phyloP scores from a whole-genome alignment of 2,888 invertebrate species.

The Rhagophthalmus giganteus region DNA sequence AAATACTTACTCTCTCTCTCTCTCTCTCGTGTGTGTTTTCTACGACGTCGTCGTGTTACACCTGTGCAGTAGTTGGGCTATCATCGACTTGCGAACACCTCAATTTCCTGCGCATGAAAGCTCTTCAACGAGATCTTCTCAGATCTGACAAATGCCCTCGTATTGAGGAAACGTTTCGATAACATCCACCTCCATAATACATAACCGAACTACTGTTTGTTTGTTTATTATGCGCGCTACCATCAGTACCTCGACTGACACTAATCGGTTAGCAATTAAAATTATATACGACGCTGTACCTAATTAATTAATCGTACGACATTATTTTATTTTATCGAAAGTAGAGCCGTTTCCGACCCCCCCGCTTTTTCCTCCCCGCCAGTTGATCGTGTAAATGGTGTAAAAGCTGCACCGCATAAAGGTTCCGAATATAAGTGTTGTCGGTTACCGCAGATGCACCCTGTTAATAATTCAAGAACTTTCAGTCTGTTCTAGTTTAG shows the following conservation, averaged over 20 bases:
- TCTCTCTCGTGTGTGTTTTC: too few relatives aligned
- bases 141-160: constrained; percentile 11
- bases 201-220: too few relatives aligned
- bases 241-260: too few relatives aligned
- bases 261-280: too few relatives aligned
- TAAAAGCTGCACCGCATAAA: background rate
- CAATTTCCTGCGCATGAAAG: constrained; percentile 15
- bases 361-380: too few relatives aligned
- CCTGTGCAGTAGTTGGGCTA: constrained; percentile 5
- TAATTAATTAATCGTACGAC: too few relatives aligned
- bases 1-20: too few relatives aligned
- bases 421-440: constrained; percentile 13
- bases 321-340: too few relatives aligned
- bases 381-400: too few relatives aligned
- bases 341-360: too few relatives aligned
- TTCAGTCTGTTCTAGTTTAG: constrained; percentile 19
- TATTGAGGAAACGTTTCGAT: constrained; percentile 5
- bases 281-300: too few relatives aligned
- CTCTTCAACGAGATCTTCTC: constrained; percentile 9
- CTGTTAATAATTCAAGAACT: constrained; percentile 22
- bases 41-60: constrained; percentile 1
- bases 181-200: background rate
- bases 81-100: constrained; percentile 8
- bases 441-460: constrained; percentile 19
- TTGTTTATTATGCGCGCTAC: too few relatives aligned